Conservation (phyloP, 2,797 vertebrate species). For the Furcifer pardalis region DNA sequence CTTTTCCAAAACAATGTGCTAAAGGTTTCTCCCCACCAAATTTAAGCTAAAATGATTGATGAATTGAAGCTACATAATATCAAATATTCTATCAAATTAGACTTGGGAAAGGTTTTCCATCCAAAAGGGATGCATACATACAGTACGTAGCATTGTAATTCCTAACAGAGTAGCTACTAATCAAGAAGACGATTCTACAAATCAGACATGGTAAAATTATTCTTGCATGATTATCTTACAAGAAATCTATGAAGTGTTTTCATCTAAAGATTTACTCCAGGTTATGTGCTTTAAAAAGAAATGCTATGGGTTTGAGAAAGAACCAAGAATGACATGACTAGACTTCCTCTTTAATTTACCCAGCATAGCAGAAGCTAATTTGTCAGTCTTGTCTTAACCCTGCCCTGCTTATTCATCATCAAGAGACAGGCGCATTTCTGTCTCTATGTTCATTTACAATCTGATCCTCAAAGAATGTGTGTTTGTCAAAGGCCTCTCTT, state of each 20-base stretch:
- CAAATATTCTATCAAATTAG: constrained; percentile 30
- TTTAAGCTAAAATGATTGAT: constrained; percentile 43
- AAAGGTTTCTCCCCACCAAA: neutral
- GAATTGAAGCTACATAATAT: constrained; percentile 26
- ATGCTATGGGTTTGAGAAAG: constrained; percentile 34
- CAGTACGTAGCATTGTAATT: neutral
- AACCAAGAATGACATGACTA: constrained; percentile 34
- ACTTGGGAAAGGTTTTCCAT: constrained; percentile 31
- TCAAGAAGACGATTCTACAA: constrained; percentile 40
- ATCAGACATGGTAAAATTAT: constrained; percentile 22
- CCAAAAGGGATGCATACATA: neutral
- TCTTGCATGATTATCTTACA: constrained; percentile 36
- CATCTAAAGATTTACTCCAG: constrained; percentile 11
- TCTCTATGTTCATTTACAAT: neutral
- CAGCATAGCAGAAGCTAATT: constrained; percentile 49
- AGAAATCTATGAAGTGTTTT: constrained; percentile 15
- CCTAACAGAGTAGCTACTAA: constrained; percentile 52
- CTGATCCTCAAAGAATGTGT: constrained; percentile 23
- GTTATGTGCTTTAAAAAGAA: constrained; percentile 44
- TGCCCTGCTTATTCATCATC: constrained; percentile 44
- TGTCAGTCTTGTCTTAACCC: constrained; percentile 36
- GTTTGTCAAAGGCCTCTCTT: neutral
- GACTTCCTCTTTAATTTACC: constrained; percentile 52
- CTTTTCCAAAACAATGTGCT: constrained; percentile 24
- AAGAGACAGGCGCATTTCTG: constrained; percentile 43